phyloP scores from a whole-genome alignment of 2,797 vertebrate species.

The Dallia pectoralis region DNA sequence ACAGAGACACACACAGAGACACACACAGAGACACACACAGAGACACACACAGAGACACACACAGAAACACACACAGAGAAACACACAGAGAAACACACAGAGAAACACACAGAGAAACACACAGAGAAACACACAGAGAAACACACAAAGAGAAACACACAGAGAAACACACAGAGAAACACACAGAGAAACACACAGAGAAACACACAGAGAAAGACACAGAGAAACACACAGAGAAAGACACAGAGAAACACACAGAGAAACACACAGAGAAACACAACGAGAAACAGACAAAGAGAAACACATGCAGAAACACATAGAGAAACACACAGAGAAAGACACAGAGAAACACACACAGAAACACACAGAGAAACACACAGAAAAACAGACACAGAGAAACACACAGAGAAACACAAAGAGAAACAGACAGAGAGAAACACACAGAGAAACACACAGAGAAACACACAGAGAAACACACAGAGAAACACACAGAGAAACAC shows the following conservation, averaged over 20 bases:
- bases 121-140: conserved; percentile 5
- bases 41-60: conserved; percentile 19
- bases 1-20: neutral
- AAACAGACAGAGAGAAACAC: too few relatives aligned
- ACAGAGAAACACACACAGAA: neutral
- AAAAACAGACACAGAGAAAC: too few relatives aligned
- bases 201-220: too few relatives aligned
- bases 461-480: conserved; percentile 21
- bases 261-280: conserved; percentile 24
- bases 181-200: too few relatives aligned
- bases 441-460: neutral
- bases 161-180: conserved; percentile 11
- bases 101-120: too few relatives aligned
- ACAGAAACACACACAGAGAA: neutral
- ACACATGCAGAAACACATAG: too few relatives aligned
- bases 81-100: conserved; percentile 21
- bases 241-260: conserved; percentile 6
- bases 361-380: conserved; percentile 21
- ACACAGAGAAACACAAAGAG: conserved; percentile 12
- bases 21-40: conserved; percentile 13
- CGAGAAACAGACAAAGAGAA: too few relatives aligned
- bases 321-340: conserved; percentile 4
- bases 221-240: neutral
- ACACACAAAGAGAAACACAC: neutral
- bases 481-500: too few relatives aligned